A percentile compares a stretch with the other conserved stretches of the same genome.
These are phyloP conservation scores for Furnarius figulus DNA, from an alignment of 2,113 vertebrate species.

Conservation along the genomic window DNA sequence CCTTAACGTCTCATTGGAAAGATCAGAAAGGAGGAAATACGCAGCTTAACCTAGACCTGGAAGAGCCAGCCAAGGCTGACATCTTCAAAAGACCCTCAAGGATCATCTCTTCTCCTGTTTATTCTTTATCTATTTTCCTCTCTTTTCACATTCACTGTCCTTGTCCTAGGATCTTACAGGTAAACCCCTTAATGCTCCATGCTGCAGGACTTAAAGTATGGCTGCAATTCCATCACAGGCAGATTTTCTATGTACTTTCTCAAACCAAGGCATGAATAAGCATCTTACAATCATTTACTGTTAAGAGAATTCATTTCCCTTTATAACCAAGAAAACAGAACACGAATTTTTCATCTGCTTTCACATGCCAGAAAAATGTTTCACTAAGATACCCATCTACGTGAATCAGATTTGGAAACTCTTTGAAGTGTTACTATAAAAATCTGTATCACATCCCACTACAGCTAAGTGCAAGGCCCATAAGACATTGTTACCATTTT, in stretches of 20 bases:
- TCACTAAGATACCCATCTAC: background rate
- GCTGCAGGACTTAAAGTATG: background rate
- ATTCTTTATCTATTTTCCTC: background rate
- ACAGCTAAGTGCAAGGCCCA: background rate
- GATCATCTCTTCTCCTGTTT: background rate
- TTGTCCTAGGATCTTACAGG: background rate
- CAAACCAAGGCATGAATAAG: constrained; percentile 1
- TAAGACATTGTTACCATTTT: background rate
- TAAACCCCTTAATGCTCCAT: background rate
- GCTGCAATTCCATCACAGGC: background rate
- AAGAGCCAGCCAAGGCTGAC: background rate
- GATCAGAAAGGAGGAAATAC: background rate
- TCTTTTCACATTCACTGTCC: background rate
- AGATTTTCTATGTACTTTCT: background rate
- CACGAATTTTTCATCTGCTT: background rate
- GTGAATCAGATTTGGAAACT: background rate
- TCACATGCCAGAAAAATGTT: background rate
- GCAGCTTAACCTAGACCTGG: background rate
- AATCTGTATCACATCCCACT: background rate
- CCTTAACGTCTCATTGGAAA: background rate
- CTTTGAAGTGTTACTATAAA: background rate
- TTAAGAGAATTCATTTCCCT: constrained; percentile 3
- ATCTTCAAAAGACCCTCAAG: background rate
- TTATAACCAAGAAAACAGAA: background rate
- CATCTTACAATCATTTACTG: background rate